Evolutionary conservation across 2,797 vertebrate species (phyloP).

Genomic region (Sylvilagus floridanus): DNA sequence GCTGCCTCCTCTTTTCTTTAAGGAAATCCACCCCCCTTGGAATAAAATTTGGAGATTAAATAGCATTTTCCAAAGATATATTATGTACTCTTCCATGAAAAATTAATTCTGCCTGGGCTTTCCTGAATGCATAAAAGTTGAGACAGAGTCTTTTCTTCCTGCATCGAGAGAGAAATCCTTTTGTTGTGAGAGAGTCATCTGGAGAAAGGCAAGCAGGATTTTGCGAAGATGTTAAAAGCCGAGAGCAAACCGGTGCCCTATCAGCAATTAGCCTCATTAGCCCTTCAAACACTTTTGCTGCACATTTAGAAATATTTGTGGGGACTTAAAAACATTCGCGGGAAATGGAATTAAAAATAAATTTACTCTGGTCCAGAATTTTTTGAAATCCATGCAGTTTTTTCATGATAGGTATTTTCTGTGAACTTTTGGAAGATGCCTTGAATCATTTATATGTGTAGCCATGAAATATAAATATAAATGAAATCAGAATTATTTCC

Average conservation of each 20-base stretch:
- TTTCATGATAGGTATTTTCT: too few species aligned
- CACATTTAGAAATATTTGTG: neutral
- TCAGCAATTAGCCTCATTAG: neutral
- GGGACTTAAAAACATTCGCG: too few species aligned
- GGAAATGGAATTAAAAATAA: too few species aligned
- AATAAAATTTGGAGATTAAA: neutral
- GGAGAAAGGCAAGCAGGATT: neutral
- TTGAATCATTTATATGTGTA: neutral
- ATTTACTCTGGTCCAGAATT: too few species aligned
- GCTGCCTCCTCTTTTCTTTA: neutral
- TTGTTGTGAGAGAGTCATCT: neutral
- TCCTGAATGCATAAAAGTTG: neutral
- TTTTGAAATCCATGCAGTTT: too few species aligned
- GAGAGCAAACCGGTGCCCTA: neutral
- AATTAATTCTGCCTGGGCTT: slow-evolving; percentile 10
- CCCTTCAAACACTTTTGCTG: neutral
- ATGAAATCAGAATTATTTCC: neutral
- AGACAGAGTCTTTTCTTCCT: slow-evolving; percentile 41
- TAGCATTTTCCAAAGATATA: neutral
- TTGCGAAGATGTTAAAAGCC: slow-evolving; percentile 46
- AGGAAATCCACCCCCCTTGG: slow-evolving; percentile 21
- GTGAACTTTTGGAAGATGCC: too few species aligned
- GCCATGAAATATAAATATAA: slow-evolving; percentile 38
- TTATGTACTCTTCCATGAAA: neutral
- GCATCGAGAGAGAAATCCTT: neutral